Evolutionary conservation across 2,888 invertebrate genomes (phyloP).

Genomic region (Lamellibrachia columna): DNA sequence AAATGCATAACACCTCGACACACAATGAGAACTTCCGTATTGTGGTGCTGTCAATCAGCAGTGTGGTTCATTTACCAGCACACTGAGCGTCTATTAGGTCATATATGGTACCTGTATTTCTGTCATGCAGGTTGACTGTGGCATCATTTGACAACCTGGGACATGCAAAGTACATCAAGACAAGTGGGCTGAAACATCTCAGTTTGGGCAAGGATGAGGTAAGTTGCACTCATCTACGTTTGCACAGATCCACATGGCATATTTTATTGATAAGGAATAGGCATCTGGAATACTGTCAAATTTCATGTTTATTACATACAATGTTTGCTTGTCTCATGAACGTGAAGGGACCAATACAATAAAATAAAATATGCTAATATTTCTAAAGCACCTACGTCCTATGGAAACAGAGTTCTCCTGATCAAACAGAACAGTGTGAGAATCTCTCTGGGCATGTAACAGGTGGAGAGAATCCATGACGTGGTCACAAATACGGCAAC

Average conservation of each 20-base stretch:
- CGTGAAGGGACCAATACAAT: neutral
- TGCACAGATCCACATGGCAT: neutral
- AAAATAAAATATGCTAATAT: too few relatives aligned
- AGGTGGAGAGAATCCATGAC: too few relatives aligned
- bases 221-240: constrained; percentile 54
- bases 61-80: neutral
- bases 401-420: too few relatives aligned
- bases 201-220: constrained; percentile 76
- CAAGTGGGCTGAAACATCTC: constrained; percentile 73
- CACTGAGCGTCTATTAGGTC: neutral
- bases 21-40: too few relatives aligned
- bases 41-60: too few relatives aligned
- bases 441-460: too few relatives aligned
- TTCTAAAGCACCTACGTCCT: too few relatives aligned
- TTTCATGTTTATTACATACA: neutral
- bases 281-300: too few relatives aligned
- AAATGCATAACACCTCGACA: too few relatives aligned
- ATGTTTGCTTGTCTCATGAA: neutral
- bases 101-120: neutral
- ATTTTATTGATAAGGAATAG: neutral
- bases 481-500: too few relatives aligned
- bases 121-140: constrained; percentile 70
- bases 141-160: constrained; percentile 76
- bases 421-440: too few relatives aligned
- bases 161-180: constrained; percentile 71